Percentiles rank a stretch among this genome's conserved stretches.
Conservation (phyloP, 2,797 vertebrate genomes). For the Ctenochaetus hawaiiensis region DNA sequence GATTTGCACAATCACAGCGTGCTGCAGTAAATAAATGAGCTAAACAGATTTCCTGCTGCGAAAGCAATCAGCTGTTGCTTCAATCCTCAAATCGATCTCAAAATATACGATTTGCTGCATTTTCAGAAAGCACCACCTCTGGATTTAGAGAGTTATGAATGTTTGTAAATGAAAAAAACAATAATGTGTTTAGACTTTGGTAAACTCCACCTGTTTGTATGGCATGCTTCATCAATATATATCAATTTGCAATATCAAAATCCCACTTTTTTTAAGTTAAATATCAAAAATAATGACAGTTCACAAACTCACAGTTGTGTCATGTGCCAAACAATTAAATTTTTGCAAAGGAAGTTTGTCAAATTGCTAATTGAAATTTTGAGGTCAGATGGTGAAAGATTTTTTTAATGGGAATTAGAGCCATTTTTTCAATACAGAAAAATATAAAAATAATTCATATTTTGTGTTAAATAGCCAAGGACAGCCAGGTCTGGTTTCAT, state of each 20-base stretch:
- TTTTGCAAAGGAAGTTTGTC: no score
- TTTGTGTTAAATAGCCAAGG: background rate
- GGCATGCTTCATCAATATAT: no score
- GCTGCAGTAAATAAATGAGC: no score
- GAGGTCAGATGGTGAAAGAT: no score
- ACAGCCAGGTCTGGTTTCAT: background rate
- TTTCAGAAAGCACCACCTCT: background rate
- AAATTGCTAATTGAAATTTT: no score
- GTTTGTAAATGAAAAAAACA: constrained; percentile 35
- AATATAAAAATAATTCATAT: background rate
- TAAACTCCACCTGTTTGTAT: background rate
- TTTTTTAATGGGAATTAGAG: background rate
- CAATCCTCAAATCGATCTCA: constrained; percentile 19
- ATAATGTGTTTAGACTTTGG: background rate
- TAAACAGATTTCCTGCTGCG: constrained; percentile 13
- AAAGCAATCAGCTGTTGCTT: constrained; percentile 35
- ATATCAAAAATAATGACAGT: background rate
- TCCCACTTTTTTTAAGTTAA: constrained; percentile 6
- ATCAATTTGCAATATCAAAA: background rate
- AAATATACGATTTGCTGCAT: constrained; percentile 21
- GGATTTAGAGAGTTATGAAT: constrained; percentile 36
- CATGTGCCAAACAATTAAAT: no score
- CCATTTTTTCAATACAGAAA: background rate
- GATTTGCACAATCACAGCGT: constrained; percentile 6
- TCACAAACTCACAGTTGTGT: background rate